Base-by-base conservation (phyloP, 2,113 vertebrate species). In the Redunca redunca region DNA sequence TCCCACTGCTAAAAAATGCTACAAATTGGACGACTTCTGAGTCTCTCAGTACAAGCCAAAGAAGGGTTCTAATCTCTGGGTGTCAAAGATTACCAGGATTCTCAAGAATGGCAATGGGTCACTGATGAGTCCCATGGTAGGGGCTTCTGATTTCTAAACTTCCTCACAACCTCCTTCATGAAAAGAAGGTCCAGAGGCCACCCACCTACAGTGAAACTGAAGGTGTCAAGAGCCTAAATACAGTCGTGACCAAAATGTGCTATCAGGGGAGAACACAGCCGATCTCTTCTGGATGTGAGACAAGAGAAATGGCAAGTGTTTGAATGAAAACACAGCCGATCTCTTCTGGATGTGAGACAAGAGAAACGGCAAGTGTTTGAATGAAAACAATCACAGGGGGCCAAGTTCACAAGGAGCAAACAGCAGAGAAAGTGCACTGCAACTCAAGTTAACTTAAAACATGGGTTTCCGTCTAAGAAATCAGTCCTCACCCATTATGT, bases 211-310 rank as follows among this genome's bases (percentile, higher is more conserved):
- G 92, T 81, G 94, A 23, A 95, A 92, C 40, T 94, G 58, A 95
- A 97, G 33, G 55, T 92, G 55, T 58, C 55, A 97, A 57, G 95
- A 97, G 36, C 92, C 86, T 95, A 83, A 48, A 95, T 10, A 17
- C n/a, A 96, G 91, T 67, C 82, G 93, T 33, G 33, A 91, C 74
- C 93, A 55, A 93, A 97, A 91, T 13, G 64, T 83, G 83, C 10
- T 80, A 0, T 58, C 86, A 89, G n/a, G 48, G 21, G 71, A 97
- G 23, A 91, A 88, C 3, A 50, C 40, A 92, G 97, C 95, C 43
- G 40, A 98, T 93, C 96, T 87, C 97, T 98, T 98, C 88, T 71
- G 90, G 62, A 86, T 84, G 36, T 96, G 97, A 98, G 40, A 94
- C 36, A 91, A 50, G 17, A 91, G 52, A 91, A 94, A 88, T 94